Evolutionary conservation across 2,888 invertebrate genomes (phyloP).

Genomic region (Tipula confusa): DNA sequence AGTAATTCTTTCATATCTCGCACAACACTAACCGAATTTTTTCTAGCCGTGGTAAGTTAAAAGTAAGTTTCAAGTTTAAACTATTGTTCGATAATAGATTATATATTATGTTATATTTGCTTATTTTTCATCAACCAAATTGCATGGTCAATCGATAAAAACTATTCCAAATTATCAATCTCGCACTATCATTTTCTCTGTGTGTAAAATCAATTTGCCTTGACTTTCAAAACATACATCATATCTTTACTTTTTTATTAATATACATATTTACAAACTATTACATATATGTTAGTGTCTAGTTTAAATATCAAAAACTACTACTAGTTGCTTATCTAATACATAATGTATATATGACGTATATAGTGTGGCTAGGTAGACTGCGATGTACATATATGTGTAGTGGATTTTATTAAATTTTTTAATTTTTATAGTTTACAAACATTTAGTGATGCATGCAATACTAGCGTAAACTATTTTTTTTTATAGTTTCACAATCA

Average conservation of each 20-base stretch:
- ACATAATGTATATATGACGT: no score
- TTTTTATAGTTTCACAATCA: background rate
- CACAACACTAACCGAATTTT: background rate
- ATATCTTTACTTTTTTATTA: background rate
- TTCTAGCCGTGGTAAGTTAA: conserved; percentile 12
- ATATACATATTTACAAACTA: background rate
- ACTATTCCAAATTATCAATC: background rate
- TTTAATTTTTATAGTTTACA: background rate
- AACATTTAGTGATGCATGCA: background rate
- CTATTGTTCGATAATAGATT: background rate
- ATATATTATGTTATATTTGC: background rate
- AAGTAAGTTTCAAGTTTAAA: background rate
- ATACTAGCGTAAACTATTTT: background rate
- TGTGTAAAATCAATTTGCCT: background rate
- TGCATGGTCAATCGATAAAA: conserved; percentile 3
- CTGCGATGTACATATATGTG: background rate
- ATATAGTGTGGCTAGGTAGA: background rate
- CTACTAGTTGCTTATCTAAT: background rate
- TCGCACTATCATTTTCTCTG: background rate
- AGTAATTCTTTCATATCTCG: background rate
- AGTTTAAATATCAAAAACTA: background rate
- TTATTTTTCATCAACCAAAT: background rate
- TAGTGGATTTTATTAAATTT: background rate
- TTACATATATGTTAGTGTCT: background rate
- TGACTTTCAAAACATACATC: background rate